These are phyloP conservation scores for Callithrix jacchus DNA, from an alignment of 2,113 vertebrate genomes.

Conservation along the genomic window DNA sequence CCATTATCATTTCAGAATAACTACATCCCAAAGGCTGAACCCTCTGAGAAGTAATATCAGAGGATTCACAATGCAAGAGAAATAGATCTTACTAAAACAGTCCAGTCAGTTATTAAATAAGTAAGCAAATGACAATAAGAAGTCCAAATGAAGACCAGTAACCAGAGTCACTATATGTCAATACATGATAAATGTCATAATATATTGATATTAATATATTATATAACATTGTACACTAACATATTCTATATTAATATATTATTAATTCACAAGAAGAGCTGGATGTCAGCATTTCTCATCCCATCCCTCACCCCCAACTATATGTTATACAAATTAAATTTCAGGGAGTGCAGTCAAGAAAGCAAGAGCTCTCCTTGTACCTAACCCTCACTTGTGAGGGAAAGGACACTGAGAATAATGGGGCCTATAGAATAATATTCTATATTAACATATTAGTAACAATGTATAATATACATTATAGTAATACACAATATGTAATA, in stretches of 20 bases:
- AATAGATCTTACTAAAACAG: background rate
- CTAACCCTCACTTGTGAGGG: background rate
- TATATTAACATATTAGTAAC: too few relatives aligned
- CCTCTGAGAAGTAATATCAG: background rate
- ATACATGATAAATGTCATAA: background rate
- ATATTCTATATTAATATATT: too few relatives aligned
- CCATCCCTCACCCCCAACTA: accelerated
- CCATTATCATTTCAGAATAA: background rate
- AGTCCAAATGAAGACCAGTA: background rate
- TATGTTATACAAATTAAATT: background rate
- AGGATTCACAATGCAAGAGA: background rate
- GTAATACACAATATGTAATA: too few relatives aligned
- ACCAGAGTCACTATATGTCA: background rate
- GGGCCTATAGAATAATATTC: too few relatives aligned
- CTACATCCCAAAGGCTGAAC: too few relatives aligned
- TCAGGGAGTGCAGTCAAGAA: background rate
- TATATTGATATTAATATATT: too few relatives aligned
- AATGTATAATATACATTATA: too few relatives aligned
- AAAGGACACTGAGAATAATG: background rate
- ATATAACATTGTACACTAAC: too few relatives aligned
- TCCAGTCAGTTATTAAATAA: background rate
- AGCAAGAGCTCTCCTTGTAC: background rate
- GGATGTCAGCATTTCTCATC: background rate
- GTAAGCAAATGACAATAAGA: background rate
- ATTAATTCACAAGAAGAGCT: background rate